Evolutionary conservation across 2,888 invertebrate species (phyloP).

Genomic region (Parascotia fuliginaria): DNA sequence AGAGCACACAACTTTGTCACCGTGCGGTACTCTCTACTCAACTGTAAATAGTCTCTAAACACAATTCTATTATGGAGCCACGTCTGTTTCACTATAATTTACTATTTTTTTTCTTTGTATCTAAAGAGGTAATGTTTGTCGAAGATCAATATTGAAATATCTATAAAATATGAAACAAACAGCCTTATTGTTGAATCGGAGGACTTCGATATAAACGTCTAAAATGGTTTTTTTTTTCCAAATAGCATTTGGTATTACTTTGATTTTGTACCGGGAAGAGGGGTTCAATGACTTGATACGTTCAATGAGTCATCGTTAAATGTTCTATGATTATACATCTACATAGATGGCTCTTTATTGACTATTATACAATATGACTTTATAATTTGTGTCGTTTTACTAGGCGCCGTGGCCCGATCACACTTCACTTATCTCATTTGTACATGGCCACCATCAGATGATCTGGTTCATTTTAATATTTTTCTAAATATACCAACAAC

Average conservation of each 20-base stretch:
- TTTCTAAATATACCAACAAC: constrained; percentile 86
- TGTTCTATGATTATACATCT: constrained; percentile 69
- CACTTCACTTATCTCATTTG: constrained; percentile 84
- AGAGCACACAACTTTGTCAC: constrained; percentile 46
- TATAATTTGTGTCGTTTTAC: constrained; percentile 72
- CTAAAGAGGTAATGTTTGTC: constrained; percentile 75
- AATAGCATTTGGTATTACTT: constrained; percentile 63
- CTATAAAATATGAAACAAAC: constrained; percentile 71
- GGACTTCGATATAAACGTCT: constrained; percentile 67
- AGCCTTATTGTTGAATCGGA: constrained; percentile 67
- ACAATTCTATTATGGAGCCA: constrained; percentile 60
- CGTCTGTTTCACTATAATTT: constrained; percentile 71
- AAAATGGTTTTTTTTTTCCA: constrained; percentile 61
- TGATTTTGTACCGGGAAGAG: constrained; percentile 77
- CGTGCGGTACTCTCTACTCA: constrained; percentile 50
- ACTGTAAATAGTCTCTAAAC: constrained; percentile 55
- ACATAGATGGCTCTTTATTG: constrained; percentile 80
- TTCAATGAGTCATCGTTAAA: constrained; percentile 55
- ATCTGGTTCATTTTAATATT: constrained; percentile 86
- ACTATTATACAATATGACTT: constrained; percentile 75
- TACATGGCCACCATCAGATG: constrained; percentile 90
- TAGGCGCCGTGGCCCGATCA: constrained; percentile 63
- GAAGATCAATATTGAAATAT: constrained; percentile 68
- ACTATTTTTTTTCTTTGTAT: constrained; percentile 73
- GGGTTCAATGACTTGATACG: constrained; percentile 54